Evolutionary conservation across 1,140 invertebrate genomes (phyloP).

Genomic region (Calycopis cecrops): DNA sequence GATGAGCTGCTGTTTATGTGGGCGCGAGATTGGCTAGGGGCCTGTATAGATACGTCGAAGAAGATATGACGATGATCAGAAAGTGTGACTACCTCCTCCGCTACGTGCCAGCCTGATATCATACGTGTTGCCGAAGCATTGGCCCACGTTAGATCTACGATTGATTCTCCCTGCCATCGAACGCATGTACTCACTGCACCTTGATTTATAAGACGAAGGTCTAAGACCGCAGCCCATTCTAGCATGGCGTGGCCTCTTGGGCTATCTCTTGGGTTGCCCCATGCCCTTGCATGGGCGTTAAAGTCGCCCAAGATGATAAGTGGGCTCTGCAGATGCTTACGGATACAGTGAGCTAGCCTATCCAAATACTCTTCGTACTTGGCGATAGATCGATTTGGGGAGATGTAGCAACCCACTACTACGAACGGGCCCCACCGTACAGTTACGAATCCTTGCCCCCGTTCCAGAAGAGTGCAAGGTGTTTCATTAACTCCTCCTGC

Average conservation of each 20-base stretch:
- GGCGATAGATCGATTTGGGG: constrained; percentile 11
- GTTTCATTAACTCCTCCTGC: neutral
- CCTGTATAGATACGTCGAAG: constrained; percentile 5
- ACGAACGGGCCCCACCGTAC: constrained; percentile 16
- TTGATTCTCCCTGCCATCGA: constrained; percentile 31
- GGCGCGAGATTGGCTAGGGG: neutral
- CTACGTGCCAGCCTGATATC: constrained; percentile 30
- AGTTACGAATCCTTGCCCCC: constrained; percentile 15
- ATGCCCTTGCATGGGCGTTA: constrained; percentile 24
- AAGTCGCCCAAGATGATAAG: constrained; percentile 26
- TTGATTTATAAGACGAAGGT: constrained; percentile 28
- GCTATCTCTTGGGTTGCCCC: constrained; percentile 18
- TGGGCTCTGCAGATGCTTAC: constrained; percentile 15
- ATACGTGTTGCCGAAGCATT: constrained; percentile 12
- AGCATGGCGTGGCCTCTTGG: constrained; percentile 11
- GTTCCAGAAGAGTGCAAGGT: constrained; percentile 13
- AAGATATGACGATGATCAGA: constrained; percentile 42
- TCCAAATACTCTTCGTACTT: constrained; percentile 21
- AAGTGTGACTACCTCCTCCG: constrained; percentile 30
- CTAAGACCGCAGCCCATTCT: constrained; percentile 27
- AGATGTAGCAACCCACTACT: constrained; percentile 22
- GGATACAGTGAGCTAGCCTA: constrained; percentile 10
- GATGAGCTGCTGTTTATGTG: neutral
- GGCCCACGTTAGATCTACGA: constrained; percentile 34
- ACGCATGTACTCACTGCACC: constrained; percentile 34